Evolutionary conservation across 2,888 invertebrate genomes (phyloP).

Genomic region (Pardosa pseudoannulata): DNA sequence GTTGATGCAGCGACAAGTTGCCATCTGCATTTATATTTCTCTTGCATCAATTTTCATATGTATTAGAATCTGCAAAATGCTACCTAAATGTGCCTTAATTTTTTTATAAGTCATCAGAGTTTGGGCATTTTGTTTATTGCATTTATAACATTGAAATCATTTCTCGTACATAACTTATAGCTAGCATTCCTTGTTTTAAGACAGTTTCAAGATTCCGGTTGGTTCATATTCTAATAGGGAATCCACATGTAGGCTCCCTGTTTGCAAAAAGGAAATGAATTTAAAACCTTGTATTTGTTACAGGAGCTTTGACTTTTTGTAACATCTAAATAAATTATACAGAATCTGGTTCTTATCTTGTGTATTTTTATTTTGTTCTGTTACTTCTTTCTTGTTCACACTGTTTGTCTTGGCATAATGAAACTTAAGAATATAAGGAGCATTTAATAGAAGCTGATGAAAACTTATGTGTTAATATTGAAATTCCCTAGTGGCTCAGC

Average conservation of each 20-base stretch:
- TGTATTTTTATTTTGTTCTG: no score
- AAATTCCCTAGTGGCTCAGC: no score
- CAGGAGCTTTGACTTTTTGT: slow-evolving; percentile 9
- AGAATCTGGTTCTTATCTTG: no score
- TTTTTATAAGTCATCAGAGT: not conserved
- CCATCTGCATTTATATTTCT: no score
- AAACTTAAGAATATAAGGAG: no score
- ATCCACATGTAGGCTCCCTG: not conserved
- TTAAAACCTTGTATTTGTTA: not conserved
- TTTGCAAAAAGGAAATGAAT: not conserved
- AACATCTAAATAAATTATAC: not conserved
- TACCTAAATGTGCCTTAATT: slow-evolving; percentile 15
- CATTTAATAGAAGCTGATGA: no score
- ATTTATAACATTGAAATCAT: slow-evolving; percentile 11
- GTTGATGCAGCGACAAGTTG: no score
- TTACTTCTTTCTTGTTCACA: no score
- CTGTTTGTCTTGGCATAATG: no score
- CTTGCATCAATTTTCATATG: no score
- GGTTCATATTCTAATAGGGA: not conserved
- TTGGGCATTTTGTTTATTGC: not conserved
- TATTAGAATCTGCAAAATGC: not conserved
- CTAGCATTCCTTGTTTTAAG: not conserved
- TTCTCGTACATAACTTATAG: slow-evolving; percentile 12
- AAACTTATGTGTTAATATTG: no score
- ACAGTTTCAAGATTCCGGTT: not conserved